Percentiles rank a stretch among this genome's conserved stretches.
Evolutionary conservation across 2,888 invertebrate genomes (phyloP).

Genomic region (Ectropis crepuscularia): DNA sequence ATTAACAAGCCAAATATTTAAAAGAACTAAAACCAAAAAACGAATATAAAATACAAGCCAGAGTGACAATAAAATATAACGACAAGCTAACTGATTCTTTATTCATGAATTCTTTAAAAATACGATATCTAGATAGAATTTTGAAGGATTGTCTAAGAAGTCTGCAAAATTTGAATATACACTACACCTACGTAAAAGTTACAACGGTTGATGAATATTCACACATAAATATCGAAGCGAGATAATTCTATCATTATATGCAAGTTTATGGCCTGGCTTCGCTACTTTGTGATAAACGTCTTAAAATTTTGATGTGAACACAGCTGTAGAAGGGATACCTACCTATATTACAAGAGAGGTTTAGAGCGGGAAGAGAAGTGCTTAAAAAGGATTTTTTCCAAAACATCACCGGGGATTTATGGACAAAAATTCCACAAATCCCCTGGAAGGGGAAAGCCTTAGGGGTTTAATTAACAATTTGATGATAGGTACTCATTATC

Average conservation of each 20-base stretch:
- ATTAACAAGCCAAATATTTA: constrained; percentile 44
- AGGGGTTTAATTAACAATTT: too few relatives aligned
- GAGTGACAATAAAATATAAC: constrained; percentile 46
- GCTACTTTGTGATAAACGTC: constrained; percentile 6
- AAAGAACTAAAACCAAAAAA: constrained; percentile 23
- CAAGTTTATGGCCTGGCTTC: constrained; percentile 2
- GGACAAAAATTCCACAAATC: too few relatives aligned
- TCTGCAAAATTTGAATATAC: constrained; percentile 38
- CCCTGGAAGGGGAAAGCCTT: too few relatives aligned
- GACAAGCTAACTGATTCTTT: constrained; percentile 37
- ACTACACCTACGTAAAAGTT: constrained; percentile 42
- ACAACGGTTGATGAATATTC: constrained; percentile 30
- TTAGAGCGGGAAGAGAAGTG: too few relatives aligned
- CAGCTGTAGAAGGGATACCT: too few relatives aligned
- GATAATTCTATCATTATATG: constrained; percentile 9
- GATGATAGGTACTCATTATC: too few relatives aligned
- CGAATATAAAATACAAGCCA: constrained; percentile 25
- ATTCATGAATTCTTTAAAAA: constrained; percentile 51
- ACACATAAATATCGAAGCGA: constrained; percentile 6
- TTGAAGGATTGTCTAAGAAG: constrained; percentile 33
- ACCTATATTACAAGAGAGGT: too few relatives aligned
- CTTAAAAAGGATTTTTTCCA: too few relatives aligned
- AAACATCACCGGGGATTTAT: too few relatives aligned
- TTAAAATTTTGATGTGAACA: not conserved
- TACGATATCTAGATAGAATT: constrained; percentile 17